Evolutionary conservation across 2,113 vertebrate genomes (phyloP), one percentile per base, ranked within the genome.

Genomic region (Bettongia penicillata): DNA sequence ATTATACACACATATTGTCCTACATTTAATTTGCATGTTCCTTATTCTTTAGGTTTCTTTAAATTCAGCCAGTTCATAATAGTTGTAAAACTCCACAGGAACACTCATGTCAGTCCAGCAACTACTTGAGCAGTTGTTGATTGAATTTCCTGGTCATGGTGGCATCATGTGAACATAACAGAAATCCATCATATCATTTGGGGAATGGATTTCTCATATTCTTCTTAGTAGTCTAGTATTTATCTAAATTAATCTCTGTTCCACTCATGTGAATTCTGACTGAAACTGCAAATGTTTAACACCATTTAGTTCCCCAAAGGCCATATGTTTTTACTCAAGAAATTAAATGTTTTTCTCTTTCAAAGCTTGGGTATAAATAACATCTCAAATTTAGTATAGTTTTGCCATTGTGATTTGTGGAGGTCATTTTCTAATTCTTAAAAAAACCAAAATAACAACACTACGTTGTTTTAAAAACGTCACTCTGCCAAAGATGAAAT

Each of bases 381-480:
- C 50, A 94, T 53, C 4, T 91, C 96, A 90, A 14, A 7, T 48
- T 96, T 95, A 53, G 53, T 50, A 97, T 61, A 49, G 14, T 92
- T 95, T 92, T 26, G 2, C 55, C 31, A 10, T 43, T 84, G 11
- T 96, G 91, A 95, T n/a, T 8, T 91, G 50, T 47, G 47, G 23
- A 93, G 43, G 49, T 0, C 57, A 95, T 95, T 91, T 37, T 52
- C 48, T 51, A 48, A 51, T 91, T 47, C 94, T 92, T 22, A 93
- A 94, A 91, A 94, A 93, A 51, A 25, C 22, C 53, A 55, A 51
- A 10, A 51, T 51, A 53, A 68, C 57, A 68, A 68, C 61, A 68
- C 26, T 37, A 47, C 53, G 91, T 91, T 96, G 89, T 97, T 97
- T 97, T 94, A 89, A 95, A 98, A 97, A 97, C 96, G 95, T 94